Evolutionary conservation across 1,140 invertebrate genomes (phyloP), one percentile per base, ranked within the genome.

Genomic region (Colletes gigas): DNA sequence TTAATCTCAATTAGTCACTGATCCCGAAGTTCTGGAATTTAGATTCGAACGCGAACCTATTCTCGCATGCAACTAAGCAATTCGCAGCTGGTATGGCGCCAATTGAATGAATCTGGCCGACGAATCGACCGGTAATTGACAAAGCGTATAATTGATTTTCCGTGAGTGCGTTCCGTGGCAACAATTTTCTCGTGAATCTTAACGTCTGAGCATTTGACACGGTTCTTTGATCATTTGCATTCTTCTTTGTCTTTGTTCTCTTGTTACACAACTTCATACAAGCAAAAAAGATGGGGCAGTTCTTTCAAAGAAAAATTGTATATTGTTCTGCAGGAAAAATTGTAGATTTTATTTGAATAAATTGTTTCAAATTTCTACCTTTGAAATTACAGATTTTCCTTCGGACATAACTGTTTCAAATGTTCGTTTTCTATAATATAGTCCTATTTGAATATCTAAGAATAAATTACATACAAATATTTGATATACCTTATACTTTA

Each of bases 1-100:
- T 83, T 85, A 85, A 78, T 85, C 76, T 77, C 75, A 83, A 85
- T 86, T 86, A 86, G 67, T 83, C 75, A 84, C 65, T 85, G 75
- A 83, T 76, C 75, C 52, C 52, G 60, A 76, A 78, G 79, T 80
- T 83, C 62, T 17, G 70, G 55, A 83, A 83, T 85, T 83, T 84
- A 84, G 62, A 72, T 75, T 72, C 21, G 78, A 67, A 57, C 65
- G 12, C 21, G 63, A 63, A 47, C 21, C 17, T 41, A n/a, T 54
- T 44, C 71, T 68, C 55, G 5, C 17, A 59, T 41, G 47, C 41
- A 59, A 30, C 7, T 60, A 69, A 50, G 72, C 67, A 65, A 67
- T 75, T 85, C 57, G 44, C 75, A 71, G 30, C n/a, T 60, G 21
- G 47, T 65, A 8, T 50, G 50, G 50, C 50, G 69, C 19, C 52